Conservation (phyloP, 2,888 invertebrate species). For the Nomada ferruginata region DNA sequence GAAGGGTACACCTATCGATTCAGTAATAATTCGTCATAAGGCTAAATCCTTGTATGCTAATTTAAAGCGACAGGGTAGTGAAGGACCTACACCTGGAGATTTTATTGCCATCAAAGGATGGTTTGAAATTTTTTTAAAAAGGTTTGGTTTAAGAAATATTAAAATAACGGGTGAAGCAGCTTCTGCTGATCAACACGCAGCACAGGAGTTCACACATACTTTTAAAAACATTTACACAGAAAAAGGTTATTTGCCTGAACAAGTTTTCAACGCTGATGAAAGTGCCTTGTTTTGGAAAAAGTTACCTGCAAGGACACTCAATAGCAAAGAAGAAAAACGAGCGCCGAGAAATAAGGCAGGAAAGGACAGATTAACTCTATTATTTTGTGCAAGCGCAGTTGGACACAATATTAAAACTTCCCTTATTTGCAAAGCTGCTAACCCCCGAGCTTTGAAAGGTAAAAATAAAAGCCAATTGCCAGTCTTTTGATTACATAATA, state of each 20-base stretch:
- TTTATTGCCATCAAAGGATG: background rate
- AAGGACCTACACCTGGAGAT: background rate
- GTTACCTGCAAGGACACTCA: background rate
- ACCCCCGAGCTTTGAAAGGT: background rate
- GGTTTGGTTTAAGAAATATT: background rate
- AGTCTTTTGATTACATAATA: background rate
- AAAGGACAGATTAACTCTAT: background rate
- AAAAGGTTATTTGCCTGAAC: background rate
- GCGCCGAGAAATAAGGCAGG: background rate
- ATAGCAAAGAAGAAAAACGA: no score
- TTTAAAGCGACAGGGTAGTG: background rate
- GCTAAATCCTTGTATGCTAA: background rate
- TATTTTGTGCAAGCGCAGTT: background rate
- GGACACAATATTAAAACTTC: background rate
- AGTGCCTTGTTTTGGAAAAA: background rate
- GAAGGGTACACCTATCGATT: background rate
- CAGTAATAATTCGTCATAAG: background rate
- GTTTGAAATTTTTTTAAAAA: background rate
- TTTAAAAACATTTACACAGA: background rate
- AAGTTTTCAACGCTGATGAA: background rate
- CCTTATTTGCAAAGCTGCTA: background rate
- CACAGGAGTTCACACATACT: background rate
- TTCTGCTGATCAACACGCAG: background rate
- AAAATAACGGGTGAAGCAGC: background rate
- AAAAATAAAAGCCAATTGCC: background rate